Base-by-base conservation (phyloP, 2,113 vertebrate species). In the Hyla sarda region DNA sequence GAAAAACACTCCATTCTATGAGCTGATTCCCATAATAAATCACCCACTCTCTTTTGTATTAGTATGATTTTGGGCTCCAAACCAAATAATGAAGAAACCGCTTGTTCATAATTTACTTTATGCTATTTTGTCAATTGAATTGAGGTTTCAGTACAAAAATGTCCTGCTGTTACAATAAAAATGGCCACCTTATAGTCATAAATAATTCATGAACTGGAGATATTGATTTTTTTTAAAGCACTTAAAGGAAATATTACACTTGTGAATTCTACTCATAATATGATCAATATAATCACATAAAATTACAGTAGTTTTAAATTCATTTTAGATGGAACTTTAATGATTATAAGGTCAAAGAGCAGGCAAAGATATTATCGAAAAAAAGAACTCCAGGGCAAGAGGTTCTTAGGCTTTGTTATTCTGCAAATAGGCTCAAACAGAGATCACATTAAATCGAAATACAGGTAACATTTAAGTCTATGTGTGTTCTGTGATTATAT, bases 181-280 rank as follows among this genome's bases (percentile, higher is more conserved):
- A 72, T 79, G 60, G 48, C 48, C 52, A 54, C 28, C 37, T 50
- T n/a, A 58, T 82, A 58, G 25, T 62, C 34, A 74, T 87, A 82
- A 87, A 87, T 87, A 74, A 87, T 87, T 62, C 78, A 87, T 82
- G 28, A 87, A 82, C 54, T 74, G n/a, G 50, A 72, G 60, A 28
- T 82, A 87, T 87, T 82, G 85, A 87, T 87, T 87, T 87, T 87
- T n/a, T 82, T 37, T 74, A 82, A 87, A 74, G 85, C 77, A 82
- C 85, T 87, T 87, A 87, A 87, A 86, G 84, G 65, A 86, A 87
- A 87, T 87, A 87, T 87, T 87, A 87, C 67, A 87, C 78, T 86
- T 87, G 85, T 87, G 85, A 87, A 82, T 87, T 74, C 85, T 82
- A 74, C 8, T 82, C 41, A 47, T 87, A 82, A 87, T 82, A 23